Evolutionary conservation across 2,888 invertebrate species (phyloP), one percentile per base, ranked within the genome.

Genomic region (Trimorus sp.): DNA sequence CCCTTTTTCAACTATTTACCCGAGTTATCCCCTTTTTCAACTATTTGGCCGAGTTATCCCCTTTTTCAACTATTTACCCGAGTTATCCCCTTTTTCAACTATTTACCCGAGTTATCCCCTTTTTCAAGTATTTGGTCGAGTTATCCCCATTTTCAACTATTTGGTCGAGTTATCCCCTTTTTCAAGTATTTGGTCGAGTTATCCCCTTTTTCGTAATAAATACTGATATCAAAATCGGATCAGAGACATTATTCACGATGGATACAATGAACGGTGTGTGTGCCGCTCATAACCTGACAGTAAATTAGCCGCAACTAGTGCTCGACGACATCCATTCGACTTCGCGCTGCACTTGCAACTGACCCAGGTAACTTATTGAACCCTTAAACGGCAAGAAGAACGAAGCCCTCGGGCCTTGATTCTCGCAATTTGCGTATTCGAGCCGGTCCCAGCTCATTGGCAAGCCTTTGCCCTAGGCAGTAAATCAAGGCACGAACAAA

Each of bases 401-500:
- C 79, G 68, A 78, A 82, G 60, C 78, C 66, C 62, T 59, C 60
- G 73, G 88, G 84, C 91, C 91, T 90, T 90, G 91, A 87, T 89
- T 88, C 85, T 87, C 86, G 87, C 83, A 91, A 91, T 91, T 91
- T 90, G 85, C 86, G 85, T 86, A 83, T 85, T 84, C 79, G 80
- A 71, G 69, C 71, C 86, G 54, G 76, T 53, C 71, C 70, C 75
- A 53, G 42, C 69, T 83, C 83, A 84, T 83, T 77, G 85, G 82
- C 85, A 85, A 85, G 87, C 87, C 87, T 88, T 89, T 88, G 81
- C 84, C 81, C 77, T 79, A 80, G 74, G 87, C 84, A 83, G 88
- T 90, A 91, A 91, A 91, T 91, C 91, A 90, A 87, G 78, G 80
- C 83, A 84, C 84, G 84, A 85, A 71, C 78, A 83, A 86, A 83